phyloP scores from a whole-genome alignment of 2,888 invertebrate species.

The Ligdia adustata region DNA sequence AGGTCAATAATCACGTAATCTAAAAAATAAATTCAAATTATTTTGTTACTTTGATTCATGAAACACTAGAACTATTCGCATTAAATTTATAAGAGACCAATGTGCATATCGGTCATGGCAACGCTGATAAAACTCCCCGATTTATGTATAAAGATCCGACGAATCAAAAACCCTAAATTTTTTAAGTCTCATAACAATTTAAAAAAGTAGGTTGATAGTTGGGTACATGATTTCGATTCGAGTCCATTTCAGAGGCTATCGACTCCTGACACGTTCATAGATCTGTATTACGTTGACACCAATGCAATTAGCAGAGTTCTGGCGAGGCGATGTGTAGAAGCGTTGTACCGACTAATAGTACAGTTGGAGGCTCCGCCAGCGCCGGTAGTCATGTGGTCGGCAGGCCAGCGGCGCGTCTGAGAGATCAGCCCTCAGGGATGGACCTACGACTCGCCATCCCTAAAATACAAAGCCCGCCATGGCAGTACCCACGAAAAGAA shows the following conservation, averaged over 20 bases:
- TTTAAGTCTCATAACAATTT: too few species aligned
- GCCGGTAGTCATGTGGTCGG: constrained; percentile 52
- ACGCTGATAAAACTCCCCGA: too few species aligned
- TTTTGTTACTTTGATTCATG: too few species aligned
- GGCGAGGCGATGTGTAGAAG: constrained; percentile 53
- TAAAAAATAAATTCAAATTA: too few species aligned
- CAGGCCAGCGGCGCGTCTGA: constrained; percentile 42
- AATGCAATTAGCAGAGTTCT: constrained; percentile 59
- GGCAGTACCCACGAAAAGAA: constrained; percentile 69
- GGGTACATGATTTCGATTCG: constrained; percentile 4
- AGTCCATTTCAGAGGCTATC: constrained; percentile 34
- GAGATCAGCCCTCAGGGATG: constrained; percentile 54
- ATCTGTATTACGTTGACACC: constrained; percentile 75
- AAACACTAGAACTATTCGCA: too few species aligned
- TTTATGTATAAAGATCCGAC: too few species aligned
- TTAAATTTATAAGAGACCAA: too few species aligned
- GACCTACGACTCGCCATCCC: constrained; percentile 65
- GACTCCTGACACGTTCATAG: constrained; percentile 51
- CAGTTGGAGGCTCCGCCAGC: constrained; percentile 48
- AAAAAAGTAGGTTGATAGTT: constrained; percentile 1
- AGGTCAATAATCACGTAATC: too few species aligned
- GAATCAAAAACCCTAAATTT: too few species aligned
- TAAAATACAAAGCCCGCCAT: constrained; percentile 66
- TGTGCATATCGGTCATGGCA: too few species aligned
- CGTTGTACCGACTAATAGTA: constrained; percentile 45